A percentile compares a stretch with the other conserved stretches of the same genome.
These are phyloP conservation scores for Sebastes itinus DNA, from an alignment of 2,797 vertebrate genomes.

Conservation along the genomic window DNA sequence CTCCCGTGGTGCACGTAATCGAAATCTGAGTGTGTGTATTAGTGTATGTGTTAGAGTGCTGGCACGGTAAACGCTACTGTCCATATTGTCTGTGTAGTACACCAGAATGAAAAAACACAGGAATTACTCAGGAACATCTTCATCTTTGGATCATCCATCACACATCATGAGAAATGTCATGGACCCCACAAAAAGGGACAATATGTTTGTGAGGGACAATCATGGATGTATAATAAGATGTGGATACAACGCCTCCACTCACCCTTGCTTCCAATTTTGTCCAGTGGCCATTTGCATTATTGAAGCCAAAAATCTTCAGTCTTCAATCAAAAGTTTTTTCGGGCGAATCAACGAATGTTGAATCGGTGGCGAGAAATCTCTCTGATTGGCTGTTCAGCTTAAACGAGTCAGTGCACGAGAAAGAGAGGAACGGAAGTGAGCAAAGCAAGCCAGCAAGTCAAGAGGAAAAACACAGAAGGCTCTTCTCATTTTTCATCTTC, in stretches of 20 bases:
- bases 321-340: too few species aligned
- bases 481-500: too few species aligned
- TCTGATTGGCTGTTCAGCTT: too few species aligned
- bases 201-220: not conserved
- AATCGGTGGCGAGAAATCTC: too few species aligned
- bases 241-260: not conserved
- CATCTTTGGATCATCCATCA: not conserved
- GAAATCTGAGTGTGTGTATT: not conserved
- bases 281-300: not conserved
- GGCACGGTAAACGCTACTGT: not conserved
- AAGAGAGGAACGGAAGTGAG: too few species aligned
- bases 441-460: too few species aligned
- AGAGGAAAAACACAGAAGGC: too few species aligned
- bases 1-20: slow-evolving; percentile 6
- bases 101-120: not conserved
- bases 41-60: not conserved
- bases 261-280: not conserved
- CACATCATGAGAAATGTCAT: not conserved
- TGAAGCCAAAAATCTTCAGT: not conserved
- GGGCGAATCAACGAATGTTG: too few species aligned
- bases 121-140: not conserved
- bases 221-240: not conserved
- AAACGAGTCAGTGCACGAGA: too few species aligned
- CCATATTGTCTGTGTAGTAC: not conserved
- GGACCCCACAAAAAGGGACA: not conserved